Percentiles rank a stretch among this genome's conserved stretches.
Conservation (phyloP, 2,888 invertebrate species). For the Serrognathus titanus region DNA sequence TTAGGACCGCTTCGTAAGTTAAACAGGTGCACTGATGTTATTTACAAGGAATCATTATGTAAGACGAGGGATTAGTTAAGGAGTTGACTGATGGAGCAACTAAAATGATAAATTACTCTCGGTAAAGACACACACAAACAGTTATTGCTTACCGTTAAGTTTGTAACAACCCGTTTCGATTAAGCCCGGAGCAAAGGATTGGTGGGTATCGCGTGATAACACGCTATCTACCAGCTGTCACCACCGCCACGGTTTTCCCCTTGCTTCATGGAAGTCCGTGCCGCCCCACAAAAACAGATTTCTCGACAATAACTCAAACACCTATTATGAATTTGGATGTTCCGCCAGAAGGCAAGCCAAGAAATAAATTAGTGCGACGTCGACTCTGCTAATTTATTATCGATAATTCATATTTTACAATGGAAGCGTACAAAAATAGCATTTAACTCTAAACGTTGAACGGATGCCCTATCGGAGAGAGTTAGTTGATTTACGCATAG, state of each 20-base stretch:
- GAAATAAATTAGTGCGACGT: neutral
- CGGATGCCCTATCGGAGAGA: conserved; percentile 1
- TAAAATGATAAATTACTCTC: too few relatives aligned
- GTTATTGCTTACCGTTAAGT: conserved; percentile 16
- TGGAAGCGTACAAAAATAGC: conserved; percentile 30
- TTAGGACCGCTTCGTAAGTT: too few relatives aligned
- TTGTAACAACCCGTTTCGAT: conserved; percentile 27
- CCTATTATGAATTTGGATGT: conserved; percentile 19
- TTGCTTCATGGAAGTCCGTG: conserved; percentile 3
- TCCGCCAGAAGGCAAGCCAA: conserved; percentile 5
- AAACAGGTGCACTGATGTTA: too few relatives aligned
- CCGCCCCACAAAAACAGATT: conserved; percentile 6
- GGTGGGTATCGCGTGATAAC: conserved; percentile 29
- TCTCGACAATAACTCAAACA: conserved; percentile 16
- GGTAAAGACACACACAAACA: too few relatives aligned
- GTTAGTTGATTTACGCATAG: neutral
- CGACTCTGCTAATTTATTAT: conserved; percentile 4
- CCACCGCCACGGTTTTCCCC: conserved; percentile 26
- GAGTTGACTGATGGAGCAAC: too few relatives aligned
- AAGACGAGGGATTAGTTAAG: too few relatives aligned
- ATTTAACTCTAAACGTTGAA: conserved; percentile 16
- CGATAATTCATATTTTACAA: conserved; percentile 1
- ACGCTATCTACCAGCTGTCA: conserved; percentile 33
- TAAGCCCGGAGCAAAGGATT: conserved; percentile 12
- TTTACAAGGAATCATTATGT: too few relatives aligned